A percentile compares a stretch with the other conserved stretches of the same genome.
phyloP scores from a whole-genome alignment of 2,888 invertebrate genomes.

The Acleris laterana region DNA sequence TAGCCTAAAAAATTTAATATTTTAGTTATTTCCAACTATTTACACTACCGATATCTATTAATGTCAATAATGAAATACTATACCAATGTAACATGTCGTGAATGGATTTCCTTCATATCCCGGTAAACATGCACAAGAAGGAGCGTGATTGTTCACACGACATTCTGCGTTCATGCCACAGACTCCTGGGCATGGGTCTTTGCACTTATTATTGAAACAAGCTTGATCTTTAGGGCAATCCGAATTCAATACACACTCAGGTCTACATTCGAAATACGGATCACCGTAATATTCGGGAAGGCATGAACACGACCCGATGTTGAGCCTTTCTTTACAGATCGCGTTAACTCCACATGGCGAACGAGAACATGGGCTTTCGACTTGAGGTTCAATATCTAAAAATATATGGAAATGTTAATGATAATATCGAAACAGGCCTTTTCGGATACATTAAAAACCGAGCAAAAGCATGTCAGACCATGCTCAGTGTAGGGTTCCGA shows the following conservation, averaged over 20 bases:
- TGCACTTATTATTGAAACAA: slow-evolving; percentile 93
- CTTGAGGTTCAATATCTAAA: slow-evolving; percentile 82
- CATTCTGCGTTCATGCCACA: slow-evolving; percentile 94
- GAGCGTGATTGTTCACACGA: slow-evolving; percentile 92
- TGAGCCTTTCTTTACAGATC: slow-evolving; percentile 91
- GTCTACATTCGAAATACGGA: slow-evolving; percentile 93
- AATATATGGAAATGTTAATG: slow-evolving; percentile 39
- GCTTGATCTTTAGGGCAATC: slow-evolving; percentile 91
- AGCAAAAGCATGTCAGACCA: too few species aligned
- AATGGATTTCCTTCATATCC: slow-evolving; percentile 92
- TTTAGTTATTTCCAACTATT: slow-evolving; percentile 7
- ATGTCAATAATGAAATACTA: slow-evolving; percentile 30
- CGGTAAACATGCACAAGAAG: slow-evolving; percentile 89
- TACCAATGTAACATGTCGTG: slow-evolving; percentile 87
- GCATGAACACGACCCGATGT: slow-evolving; percentile 92
- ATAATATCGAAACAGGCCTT: neutral
- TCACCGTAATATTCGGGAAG: slow-evolving; percentile 93
- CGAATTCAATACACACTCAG: slow-evolving; percentile 94
- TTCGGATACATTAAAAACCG: neutral
- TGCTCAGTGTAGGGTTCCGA: too few species aligned
- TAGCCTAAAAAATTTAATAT: slow-evolving; percentile 59
- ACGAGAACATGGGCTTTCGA: slow-evolving; percentile 88
- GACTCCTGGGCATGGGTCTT: slow-evolving; percentile 92
- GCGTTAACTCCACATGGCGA: slow-evolving; percentile 95
- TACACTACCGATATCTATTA: slow-evolving; percentile 1